Base-by-base conservation (phyloP, 2,888 invertebrate genomes). In the Cataglyphis cursor region DNA sequence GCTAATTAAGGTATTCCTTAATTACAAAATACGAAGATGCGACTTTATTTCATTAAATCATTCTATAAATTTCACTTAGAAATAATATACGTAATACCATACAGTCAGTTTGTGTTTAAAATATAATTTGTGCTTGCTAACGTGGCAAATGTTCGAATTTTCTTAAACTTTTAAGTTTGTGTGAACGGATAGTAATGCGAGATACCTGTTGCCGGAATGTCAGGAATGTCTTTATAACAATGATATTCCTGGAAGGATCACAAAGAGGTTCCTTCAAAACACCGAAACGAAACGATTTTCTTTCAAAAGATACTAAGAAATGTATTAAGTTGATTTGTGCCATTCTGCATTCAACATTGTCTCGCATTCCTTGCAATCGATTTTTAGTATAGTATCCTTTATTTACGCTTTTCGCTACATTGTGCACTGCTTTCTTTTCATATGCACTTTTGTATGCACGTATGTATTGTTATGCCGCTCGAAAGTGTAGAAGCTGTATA, bases 291-390 rank as follows among this genome's bases (percentile, higher is more conserved):
- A 48, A 51, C 51, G n/a, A n/a, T 51, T 51, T 51, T n/a, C 51
- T n/a, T 51, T n/a, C 48, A 18, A n/a, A 44, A 18, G 8, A 51
- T 51, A 51, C 51, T 51, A n/a, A 51, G 51, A 51, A n/a, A n/a
- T n/a, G 0, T 8, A 51, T 51, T 51, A 51, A 2, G 8, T 65
- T 89, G 88, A 91, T 89, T 90, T 89, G 89, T 85, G 76, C 41
- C 81, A 89, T 86, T 87, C 86, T 90, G 91, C 91, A n/a, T n/a
- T n/a, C 92, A 92, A 92, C 93, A 91, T 91, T 91, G 92, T 91
- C 90, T 90, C 88, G 89, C 93, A 94, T 94, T 94, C 94, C 93
- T 93, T 92, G 93, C 90, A 92, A 90, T 93, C 90, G 88, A 82
- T 88, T 66, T 81, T 81, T 82, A 24, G 12, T 51, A n/a, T 54